A percentile compares a stretch with the other conserved stretches of the same genome.
Conservation (phyloP, 2,797 vertebrate species). For the Semotilus atromaculatus region DNA sequence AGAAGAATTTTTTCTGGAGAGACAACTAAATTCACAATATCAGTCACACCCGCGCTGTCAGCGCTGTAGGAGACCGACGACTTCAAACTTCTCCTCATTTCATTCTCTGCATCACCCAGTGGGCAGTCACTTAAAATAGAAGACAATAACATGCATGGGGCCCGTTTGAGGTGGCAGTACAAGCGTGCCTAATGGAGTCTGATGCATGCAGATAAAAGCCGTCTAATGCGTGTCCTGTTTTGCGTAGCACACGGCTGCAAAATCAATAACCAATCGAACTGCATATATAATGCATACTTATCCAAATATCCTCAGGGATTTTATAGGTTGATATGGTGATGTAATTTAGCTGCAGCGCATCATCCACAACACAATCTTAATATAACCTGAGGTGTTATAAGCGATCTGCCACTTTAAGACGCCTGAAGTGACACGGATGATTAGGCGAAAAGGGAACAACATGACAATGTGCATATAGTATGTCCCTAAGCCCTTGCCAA, state of each 20-base stretch:
- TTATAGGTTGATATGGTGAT: constrained; percentile 5
- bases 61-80: constrained; percentile 67
- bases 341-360: constrained; percentile 23
- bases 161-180: constrained; percentile 66
- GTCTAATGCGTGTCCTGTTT: constrained; percentile 19
- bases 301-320: constrained; percentile 19
- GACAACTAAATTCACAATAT: constrained; percentile 66
- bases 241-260: constrained; percentile 4
- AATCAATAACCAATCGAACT: constrained; percentile 54
- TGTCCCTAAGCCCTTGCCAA: constrained; percentile 35
- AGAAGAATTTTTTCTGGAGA: constrained; percentile 53
- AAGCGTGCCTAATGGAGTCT: constrained; percentile 64
- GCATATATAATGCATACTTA: constrained; percentile 31
- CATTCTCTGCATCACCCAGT: constrained; percentile 54
- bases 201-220: constrained; percentile 58
- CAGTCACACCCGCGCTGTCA: constrained; percentile 67
- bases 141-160: constrained; percentile 77
- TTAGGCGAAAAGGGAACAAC: constrained; percentile 45
- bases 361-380: constrained; percentile 29
- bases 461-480: constrained; percentile 39
- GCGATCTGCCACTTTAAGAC: constrained; percentile 42
- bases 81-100: constrained; percentile 67
- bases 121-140: constrained; percentile 75
- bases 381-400: constrained; percentile 48
- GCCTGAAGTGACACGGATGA: constrained; percentile 41